phyloP scores from a whole-genome alignment of 2,888 invertebrate species.

The Cheilosia grossa region DNA sequence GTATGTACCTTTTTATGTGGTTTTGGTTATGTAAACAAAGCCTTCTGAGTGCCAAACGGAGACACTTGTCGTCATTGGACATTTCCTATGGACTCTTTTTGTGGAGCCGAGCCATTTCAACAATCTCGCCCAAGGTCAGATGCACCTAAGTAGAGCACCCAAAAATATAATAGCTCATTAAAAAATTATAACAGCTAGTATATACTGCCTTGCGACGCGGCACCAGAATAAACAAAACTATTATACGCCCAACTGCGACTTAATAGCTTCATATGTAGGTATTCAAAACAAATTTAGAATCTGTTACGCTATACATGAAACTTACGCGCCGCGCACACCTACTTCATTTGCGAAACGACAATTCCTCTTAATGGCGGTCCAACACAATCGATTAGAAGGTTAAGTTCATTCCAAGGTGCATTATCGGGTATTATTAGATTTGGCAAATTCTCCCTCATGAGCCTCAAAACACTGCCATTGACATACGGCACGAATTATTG shows the following conservation, averaged over 20 bases:
- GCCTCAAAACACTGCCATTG: constrained; percentile 26
- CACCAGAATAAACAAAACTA: constrained; percentile 4
- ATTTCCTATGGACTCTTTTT: too few relatives aligned
- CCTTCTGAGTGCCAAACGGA: too few relatives aligned
- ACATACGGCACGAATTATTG: constrained; percentile 40
- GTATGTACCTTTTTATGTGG: too few relatives aligned
- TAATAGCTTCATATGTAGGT: not conserved
- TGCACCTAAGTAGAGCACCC: too few relatives aligned
- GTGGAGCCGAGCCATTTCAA: too few relatives aligned
- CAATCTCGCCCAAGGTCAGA: too few relatives aligned
- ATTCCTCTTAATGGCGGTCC: not conserved
- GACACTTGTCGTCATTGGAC: too few relatives aligned
- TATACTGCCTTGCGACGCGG: too few relatives aligned
- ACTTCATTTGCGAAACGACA: constrained; percentile 14
- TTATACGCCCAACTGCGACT: not conserved
- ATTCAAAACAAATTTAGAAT: constrained; percentile 12
- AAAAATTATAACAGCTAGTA: too few relatives aligned
- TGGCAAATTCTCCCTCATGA: constrained; percentile 51
- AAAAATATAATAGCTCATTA: too few relatives aligned
- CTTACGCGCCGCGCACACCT: not conserved
- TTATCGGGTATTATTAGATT: constrained; percentile 42
- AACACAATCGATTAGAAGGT: constrained; percentile 59
- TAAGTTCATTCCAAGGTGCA: constrained; percentile 66
- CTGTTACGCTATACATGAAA: not conserved
- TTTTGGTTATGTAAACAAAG: too few relatives aligned